These are phyloP conservation scores for Gracilinanus agilis DNA, from an alignment of 2,113 vertebrate genomes.

Conservation along the genomic window DNA sequence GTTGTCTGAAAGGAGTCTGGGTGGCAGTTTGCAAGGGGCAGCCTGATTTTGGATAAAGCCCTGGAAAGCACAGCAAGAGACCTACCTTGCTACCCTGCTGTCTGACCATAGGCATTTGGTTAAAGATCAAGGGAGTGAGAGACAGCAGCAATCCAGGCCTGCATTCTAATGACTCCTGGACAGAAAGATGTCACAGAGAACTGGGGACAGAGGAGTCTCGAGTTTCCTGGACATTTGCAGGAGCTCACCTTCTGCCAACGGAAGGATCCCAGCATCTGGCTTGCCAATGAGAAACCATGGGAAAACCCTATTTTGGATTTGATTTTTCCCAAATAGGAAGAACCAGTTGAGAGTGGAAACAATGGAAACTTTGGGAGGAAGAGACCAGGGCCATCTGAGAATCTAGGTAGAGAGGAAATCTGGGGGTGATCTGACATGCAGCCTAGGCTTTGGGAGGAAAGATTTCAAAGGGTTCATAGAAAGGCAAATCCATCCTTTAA, in stretches of 20 bases:
- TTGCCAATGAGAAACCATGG: neutral
- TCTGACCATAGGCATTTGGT: neutral
- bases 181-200: neutral
- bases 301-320: neutral
- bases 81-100: neutral
- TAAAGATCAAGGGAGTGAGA: neutral
- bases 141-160: neutral
- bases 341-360: neutral
- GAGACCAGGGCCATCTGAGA: neutral
- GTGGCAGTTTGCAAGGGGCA: neutral
- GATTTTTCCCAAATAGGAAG: neutral
- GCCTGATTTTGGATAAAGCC: neutral
- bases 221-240: neutral
- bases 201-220: neutral
- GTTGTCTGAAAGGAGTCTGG: neutral
- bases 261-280: neutral
- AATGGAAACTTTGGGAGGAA: neutral
- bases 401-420: neutral
- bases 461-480: neutral
- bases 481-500: neutral
- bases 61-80: neutral
- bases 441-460: neutral
- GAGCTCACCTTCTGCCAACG: neutral
- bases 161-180: neutral
- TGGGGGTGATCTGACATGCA: neutral